These are phyloP conservation scores for Leptinotarsa undecemlineata DNA, from an alignment of 1,140 invertebrate genomes.

Conservation along the genomic window DNA sequence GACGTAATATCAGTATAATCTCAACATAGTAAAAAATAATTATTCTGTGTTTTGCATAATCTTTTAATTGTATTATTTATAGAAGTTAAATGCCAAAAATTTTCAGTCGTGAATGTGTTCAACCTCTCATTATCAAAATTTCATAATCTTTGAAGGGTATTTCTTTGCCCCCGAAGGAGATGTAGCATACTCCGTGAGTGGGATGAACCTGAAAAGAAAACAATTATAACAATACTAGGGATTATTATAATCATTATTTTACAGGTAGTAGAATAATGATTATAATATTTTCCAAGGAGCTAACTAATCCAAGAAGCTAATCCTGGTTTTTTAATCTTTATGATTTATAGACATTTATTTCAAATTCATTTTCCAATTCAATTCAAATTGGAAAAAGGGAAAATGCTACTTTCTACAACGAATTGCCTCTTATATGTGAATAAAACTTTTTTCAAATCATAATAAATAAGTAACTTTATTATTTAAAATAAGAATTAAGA, in stretches of 20 bases:
- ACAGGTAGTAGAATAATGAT: neutral
- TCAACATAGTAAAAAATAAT: neutral
- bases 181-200: conserved; percentile 69
- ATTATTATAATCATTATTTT: too few relatives aligned
- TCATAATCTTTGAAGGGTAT: conserved; percentile 61
- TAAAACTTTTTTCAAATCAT: too few relatives aligned
- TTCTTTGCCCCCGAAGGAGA: conserved; percentile 70
- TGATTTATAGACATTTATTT: neutral
- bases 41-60: neutral
- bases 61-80: neutral
- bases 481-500: too few relatives aligned
- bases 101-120: neutral
- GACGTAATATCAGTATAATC: too few relatives aligned
- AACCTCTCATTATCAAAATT: conserved; percentile 53
- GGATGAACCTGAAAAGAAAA: conserved; percentile 58
- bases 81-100: too few relatives aligned
- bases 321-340: neutral
- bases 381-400: neutral
- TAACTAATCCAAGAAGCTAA: too few relatives aligned
- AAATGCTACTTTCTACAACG: neutral
- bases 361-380: neutral
- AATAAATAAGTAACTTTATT: too few relatives aligned
- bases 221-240: neutral
- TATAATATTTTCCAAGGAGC: neutral
- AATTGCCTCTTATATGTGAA: neutral